A percentile compares a stretch with the other conserved stretches of the same genome.
These are phyloP conservation scores for Acronicta alni DNA, from an alignment of 2,888 invertebrate species.

Conservation along the genomic window DNA sequence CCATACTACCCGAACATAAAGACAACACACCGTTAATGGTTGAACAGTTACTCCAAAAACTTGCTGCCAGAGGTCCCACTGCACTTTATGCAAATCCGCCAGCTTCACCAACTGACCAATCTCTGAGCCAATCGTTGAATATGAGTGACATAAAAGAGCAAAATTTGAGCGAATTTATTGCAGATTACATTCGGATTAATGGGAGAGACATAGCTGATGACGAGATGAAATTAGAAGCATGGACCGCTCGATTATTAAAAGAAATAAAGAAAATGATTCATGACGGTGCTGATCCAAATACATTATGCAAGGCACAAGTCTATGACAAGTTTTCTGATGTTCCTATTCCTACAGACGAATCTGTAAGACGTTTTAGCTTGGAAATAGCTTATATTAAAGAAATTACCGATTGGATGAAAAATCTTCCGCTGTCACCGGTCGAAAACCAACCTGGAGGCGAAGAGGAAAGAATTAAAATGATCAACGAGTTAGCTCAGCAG, in stretches of 20 bases:
- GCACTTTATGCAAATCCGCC: neutral
- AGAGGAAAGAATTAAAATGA: conserved; percentile 58
- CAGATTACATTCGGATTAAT: conserved; percentile 66
- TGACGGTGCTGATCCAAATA: conserved; percentile 51
- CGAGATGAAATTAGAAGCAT: conserved; percentile 69
- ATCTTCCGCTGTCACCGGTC: conserved; percentile 67
- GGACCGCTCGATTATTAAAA: conserved; percentile 66
- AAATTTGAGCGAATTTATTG: conserved; percentile 68
- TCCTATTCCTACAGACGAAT: conserved; percentile 60
- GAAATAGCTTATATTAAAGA: conserved; percentile 71
- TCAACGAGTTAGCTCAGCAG: conserved; percentile 69
- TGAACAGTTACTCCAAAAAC: conserved; percentile 57
- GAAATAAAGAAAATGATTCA: conserved; percentile 67
- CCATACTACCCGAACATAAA: conserved; percentile 56
- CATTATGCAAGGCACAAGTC: conserved; percentile 58
- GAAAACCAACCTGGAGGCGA: conserved; percentile 46
- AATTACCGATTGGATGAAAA: conserved; percentile 75
- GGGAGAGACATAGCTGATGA: conserved; percentile 69
- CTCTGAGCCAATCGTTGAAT: conserved; percentile 21
- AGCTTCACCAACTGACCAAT: conserved; percentile 7
- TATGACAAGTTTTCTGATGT: conserved; percentile 60
- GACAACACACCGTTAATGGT: conserved; percentile 55
- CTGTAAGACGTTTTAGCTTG: conserved; percentile 59
- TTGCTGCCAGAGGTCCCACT: conserved; percentile 41
- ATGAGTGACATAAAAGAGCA: conserved; percentile 52